phyloP scores from a whole-genome alignment of 2,113 vertebrate species.

The Vireo altiloquus region DNA sequence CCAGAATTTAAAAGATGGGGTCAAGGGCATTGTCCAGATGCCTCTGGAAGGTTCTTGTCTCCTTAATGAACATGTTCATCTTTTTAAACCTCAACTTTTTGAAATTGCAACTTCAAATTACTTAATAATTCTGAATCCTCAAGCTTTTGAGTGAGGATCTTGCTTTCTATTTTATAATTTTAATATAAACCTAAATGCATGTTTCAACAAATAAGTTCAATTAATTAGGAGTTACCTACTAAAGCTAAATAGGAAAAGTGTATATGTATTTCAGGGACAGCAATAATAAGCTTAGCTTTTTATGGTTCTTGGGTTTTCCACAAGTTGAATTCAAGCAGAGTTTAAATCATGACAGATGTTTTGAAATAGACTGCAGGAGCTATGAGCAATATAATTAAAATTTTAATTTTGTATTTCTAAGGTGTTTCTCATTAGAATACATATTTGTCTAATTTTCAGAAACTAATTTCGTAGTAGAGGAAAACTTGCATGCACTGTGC shows the following conservation, averaged over 20 bases:
- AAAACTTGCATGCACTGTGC: not conserved
- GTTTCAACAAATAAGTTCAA: not conserved
- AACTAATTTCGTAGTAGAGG: not conserved
- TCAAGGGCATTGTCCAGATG: not conserved
- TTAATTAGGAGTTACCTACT: not conserved
- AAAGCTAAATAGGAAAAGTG: not conserved
- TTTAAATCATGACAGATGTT: constrained; percentile 13
- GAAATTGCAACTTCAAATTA: not conserved
- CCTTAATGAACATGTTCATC: not conserved
- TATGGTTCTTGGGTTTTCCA: not conserved
- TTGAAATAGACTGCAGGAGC: not conserved
- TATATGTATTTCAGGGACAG: not conserved
- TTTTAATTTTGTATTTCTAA: not conserved
- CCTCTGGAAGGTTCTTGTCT: not conserved
- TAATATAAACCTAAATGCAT: not conserved
- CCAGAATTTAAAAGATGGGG: not conserved
- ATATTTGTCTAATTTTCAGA: not conserved
- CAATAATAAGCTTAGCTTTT: not conserved
- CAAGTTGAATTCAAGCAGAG: not conserved
- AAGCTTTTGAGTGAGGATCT: not conserved
- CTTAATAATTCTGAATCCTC: not conserved
- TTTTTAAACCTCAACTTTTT: not conserved
- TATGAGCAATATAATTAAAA: not conserved
- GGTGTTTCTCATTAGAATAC: not conserved
- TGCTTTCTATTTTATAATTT: not conserved